These are phyloP conservation scores for Hymenopus coronatus DNA, from an alignment of 2,888 invertebrate species.

Conservation along the genomic window DNA sequence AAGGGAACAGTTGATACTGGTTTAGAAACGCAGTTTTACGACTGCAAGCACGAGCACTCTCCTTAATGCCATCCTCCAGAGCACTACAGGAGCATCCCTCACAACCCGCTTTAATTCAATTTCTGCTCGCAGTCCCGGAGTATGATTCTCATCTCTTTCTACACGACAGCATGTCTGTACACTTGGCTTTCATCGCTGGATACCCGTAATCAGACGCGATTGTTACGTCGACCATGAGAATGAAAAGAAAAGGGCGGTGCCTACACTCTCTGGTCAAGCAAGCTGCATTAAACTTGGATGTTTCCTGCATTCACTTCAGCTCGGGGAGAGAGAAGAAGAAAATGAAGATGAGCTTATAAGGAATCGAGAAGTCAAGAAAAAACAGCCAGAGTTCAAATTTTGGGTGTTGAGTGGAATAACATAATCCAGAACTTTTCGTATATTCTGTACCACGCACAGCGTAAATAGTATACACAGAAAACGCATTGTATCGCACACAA, in stretches of 20 bases:
- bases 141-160: neutral
- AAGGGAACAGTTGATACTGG: neutral
- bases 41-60: neutral
- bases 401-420: no score
- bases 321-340: neutral
- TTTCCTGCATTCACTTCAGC: neutral
- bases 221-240: neutral
- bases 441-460: no score
- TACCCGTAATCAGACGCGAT: neutral
- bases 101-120: neutral
- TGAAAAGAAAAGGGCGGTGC: no score
- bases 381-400: no score
- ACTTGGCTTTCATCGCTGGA: neutral
- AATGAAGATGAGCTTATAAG: neutral
- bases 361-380: neutral
- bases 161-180: neutral
- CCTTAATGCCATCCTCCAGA: neutral
- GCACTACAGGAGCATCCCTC: neutral
- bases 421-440: no score
- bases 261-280: neutral
- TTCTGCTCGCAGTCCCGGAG: neutral
- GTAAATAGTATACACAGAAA: no score
- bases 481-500: no score
- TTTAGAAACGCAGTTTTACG: neutral
- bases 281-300: neutral